These are phyloP conservation scores for Channa striata DNA, from an alignment of 2,797 vertebrate species.

Conservation along the genomic window DNA sequence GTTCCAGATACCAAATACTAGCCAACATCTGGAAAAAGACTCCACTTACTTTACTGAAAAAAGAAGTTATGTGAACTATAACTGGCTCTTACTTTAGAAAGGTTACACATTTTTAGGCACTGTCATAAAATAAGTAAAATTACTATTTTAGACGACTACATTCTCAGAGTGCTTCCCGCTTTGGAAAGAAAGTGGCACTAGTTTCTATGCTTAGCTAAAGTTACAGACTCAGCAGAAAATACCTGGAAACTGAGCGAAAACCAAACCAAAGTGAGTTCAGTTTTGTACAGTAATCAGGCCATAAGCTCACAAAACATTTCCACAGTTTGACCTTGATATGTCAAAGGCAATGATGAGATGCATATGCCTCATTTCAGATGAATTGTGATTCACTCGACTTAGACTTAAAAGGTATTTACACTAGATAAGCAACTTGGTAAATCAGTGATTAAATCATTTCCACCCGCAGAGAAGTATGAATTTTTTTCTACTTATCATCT, in stretches of 20 bases:
- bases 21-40: too few species aligned
- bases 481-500: constrained; percentile 49
- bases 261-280: constrained; percentile 31
- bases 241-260: constrained; percentile 19
- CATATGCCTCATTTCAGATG: constrained; percentile 28
- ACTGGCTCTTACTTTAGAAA: background rate
- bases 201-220: constrained; percentile 33
- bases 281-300: background rate
- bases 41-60: too few species aligned
- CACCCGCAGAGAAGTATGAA: constrained; percentile 35
- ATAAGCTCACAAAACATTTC: constrained; percentile 30
- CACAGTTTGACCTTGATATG: constrained; percentile 50
- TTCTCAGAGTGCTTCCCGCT: constrained; percentile 8
- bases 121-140: background rate
- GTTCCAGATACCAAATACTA: too few species aligned
- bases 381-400: constrained; percentile 7
- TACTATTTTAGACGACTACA: background rate
- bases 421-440: constrained; percentile 19
- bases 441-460: constrained; percentile 49
- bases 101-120: background rate
- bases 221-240: constrained; percentile 46
- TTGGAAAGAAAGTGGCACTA: constrained; percentile 18
- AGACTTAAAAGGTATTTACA: background rate
- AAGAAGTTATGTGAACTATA: background rate
- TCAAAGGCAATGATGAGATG: constrained; percentile 42